Base-by-base conservation (phyloP, 2,797 vertebrate genomes). In the Anguilla marmorata region DNA sequence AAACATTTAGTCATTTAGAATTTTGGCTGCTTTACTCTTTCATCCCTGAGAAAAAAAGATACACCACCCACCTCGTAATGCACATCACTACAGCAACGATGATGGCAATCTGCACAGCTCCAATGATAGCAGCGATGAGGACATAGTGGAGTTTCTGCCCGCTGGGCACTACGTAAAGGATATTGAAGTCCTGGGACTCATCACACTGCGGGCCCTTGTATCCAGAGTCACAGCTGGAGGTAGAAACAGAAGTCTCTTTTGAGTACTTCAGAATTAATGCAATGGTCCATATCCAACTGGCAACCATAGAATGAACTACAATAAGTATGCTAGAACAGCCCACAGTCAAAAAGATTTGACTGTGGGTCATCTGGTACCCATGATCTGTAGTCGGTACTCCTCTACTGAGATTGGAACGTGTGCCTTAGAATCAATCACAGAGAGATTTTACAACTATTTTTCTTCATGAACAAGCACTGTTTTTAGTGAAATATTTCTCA, bases 41-140 rank as follows among this genome's bases (percentile, higher is more conserved):
- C 30, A 74, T 16, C 69, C 27, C 12, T 11, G 5, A 74, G 24
- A 16, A n/a, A 66, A 66, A n/a, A n/a, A n/a, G n/a, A 66, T 66
- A 27, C 5, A 88, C 93, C 56, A 0, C 94, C 88, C 92, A 98
- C 98, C 98, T 97, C 72, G 97, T 98, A 95, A 99, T 99, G 94
- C 98, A 99, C 97, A 98, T 99, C 94, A 99, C 97, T 93, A 99
- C 97, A 52, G 98, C 98, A 82, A 98, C 97, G 89, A 99, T 99
- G 93, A 99, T 96, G 94, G 98, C 97, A 76, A 99, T 99, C 95
- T 99, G 98, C 89, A 98, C 98, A 50, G 98, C 97, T 84, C 98
- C 98, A 90, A 99, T 98, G 93, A 99, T 97, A 92, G 97, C 97
- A 87, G 98, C 98, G 91, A 99, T 99, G 90, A 99, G 97, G 91